Evolutionary conservation across 2,797 vertebrate genomes (phyloP).

Genomic region (Sebastolobus altivelis): DNA sequence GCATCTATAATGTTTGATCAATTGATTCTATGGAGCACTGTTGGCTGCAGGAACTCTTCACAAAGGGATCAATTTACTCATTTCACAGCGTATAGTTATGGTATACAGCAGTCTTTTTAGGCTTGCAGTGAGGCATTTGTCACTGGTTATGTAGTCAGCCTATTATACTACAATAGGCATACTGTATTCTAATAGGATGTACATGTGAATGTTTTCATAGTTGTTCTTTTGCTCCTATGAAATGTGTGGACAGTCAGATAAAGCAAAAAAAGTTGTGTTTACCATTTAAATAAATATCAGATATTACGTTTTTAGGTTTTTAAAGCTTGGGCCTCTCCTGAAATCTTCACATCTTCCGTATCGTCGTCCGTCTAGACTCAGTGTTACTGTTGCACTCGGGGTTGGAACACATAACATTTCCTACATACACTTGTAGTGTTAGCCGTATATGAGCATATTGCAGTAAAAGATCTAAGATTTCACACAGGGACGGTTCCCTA

Average conservation of each 20-base stretch:
- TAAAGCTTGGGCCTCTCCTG: not conserved
- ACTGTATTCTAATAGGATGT: not conserved
- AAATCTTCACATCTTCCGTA: not conserved
- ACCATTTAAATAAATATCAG: not conserved
- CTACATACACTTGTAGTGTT: not conserved
- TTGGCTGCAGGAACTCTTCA: not conserved
- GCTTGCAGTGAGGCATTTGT: not conserved
- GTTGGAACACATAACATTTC: not conserved
- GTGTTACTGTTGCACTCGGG: not conserved
- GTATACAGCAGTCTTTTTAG: not conserved
- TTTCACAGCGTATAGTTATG: not conserved
- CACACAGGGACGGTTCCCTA: not conserved
- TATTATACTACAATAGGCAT: not conserved
- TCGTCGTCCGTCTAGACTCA: not conserved
- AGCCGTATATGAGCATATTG: not conserved
- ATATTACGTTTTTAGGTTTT: not conserved
- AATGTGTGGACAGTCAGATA: not conserved
- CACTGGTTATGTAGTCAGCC: not conserved
- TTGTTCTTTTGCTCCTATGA: not conserved
- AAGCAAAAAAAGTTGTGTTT: not conserved
- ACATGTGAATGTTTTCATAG: constrained; percentile 3
- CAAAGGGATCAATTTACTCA: not conserved
- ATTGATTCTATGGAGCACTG: not conserved
- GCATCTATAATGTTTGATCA: not conserved
- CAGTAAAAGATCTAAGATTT: not conserved